These are phyloP conservation scores for Dendrolimus kikuchii DNA, from an alignment of 1,140 invertebrate genomes.

Conservation along the genomic window DNA sequence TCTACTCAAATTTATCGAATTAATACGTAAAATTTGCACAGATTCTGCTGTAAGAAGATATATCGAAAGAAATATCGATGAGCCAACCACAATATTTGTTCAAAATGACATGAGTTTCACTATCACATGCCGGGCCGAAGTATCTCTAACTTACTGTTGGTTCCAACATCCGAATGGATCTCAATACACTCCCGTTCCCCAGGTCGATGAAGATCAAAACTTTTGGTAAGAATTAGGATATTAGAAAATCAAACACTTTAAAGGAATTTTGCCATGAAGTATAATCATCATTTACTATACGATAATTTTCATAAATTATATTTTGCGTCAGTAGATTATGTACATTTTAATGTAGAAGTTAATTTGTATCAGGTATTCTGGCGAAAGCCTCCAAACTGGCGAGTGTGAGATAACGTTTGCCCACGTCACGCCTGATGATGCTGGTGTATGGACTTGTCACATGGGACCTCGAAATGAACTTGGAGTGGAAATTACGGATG, in stretches of 20 bases:
- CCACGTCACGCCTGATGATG: constrained; percentile 28
- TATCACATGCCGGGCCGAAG: constrained; percentile 37
- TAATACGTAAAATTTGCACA: neutral
- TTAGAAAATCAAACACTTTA: neutral
- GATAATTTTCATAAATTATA: too few species aligned
- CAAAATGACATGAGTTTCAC: constrained; percentile 35
- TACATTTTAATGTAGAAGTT: too few species aligned
- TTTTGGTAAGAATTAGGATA: constrained; percentile 34
- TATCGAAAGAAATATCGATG: constrained; percentile 5
- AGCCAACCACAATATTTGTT: constrained; percentile 33
- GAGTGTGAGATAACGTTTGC: constrained; percentile 57
- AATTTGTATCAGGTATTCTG: constrained; percentile 36
- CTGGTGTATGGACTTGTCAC: constrained; percentile 55
- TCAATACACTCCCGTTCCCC: constrained; percentile 43
- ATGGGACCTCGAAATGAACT: constrained; percentile 45
- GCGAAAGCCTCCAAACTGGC: constrained; percentile 44
- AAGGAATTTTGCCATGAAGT: too few species aligned
- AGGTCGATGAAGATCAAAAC: constrained; percentile 18
- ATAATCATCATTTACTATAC: too few species aligned
- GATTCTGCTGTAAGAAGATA: constrained; percentile 7
- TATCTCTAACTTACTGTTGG: constrained; percentile 58
- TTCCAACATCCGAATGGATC: constrained; percentile 61
- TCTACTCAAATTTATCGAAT: too few species aligned
- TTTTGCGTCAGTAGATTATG: too few species aligned
- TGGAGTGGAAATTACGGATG: constrained; percentile 44